Evolutionary conservation across 2,113 vertebrate genomes (phyloP).

Genomic region (Scortum barcoo): DNA sequence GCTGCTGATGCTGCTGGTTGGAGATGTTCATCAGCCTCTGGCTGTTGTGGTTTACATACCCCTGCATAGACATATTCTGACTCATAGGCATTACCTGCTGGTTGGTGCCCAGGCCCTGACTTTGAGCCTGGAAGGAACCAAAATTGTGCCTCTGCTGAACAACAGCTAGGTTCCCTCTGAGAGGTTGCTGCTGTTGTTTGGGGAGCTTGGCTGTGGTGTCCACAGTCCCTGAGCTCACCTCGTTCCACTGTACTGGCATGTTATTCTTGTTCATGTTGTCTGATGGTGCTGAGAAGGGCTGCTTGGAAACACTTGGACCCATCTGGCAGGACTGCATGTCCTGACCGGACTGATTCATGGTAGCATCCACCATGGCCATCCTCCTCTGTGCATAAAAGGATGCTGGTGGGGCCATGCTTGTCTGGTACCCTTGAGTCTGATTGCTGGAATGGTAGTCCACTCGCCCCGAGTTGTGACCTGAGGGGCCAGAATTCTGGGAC

Average conservation of each 20-base stretch:
- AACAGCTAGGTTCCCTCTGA: constrained; percentile 86
- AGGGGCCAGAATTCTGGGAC: constrained; percentile 83
- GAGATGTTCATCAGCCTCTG: constrained; percentile 86
- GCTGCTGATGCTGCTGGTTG: constrained; percentile 79
- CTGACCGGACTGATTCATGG: constrained; percentile 76
- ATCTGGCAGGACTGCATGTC: constrained; percentile 85
- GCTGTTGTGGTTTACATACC: constrained; percentile 69
- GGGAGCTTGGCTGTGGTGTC: constrained; percentile 86
- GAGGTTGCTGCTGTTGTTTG: constrained; percentile 83
- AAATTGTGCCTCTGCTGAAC: constrained; percentile 92
- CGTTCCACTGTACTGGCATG: constrained; percentile 99
- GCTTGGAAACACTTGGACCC: constrained; percentile 77
- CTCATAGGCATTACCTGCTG: constrained; percentile 87
- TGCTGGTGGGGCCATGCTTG: constrained; percentile 77
- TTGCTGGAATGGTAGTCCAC: constrained; percentile 72
- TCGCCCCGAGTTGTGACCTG: constrained; percentile 71
- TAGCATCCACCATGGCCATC: constrained; percentile 84
- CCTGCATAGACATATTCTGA: constrained; percentile 85
- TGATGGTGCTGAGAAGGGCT: constrained; percentile 74
- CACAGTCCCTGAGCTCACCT: constrained; percentile 96
- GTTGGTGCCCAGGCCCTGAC: constrained; percentile 81
- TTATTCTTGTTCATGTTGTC: constrained; percentile 87
- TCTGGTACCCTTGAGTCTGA: constrained; percentile 86
- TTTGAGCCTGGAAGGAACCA: constrained; percentile 85
- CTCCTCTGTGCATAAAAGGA: constrained; percentile 86